These are phyloP conservation scores for Zoanthus gigantus DNA, from an alignment of 92 coral and sea anemone genomes.

Conservation along the genomic window DNA sequence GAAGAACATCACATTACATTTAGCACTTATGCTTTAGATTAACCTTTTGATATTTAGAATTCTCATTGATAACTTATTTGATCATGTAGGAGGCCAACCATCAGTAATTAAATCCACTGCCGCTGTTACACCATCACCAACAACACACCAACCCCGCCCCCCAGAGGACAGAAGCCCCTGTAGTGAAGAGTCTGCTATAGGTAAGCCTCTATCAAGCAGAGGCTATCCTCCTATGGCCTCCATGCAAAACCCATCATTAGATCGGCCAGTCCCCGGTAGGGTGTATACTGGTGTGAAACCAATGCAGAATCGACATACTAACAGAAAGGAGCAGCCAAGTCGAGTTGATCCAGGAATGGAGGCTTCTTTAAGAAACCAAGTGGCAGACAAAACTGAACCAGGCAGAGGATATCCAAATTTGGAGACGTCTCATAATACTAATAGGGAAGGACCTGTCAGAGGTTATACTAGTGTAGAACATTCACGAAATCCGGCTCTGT, in stretches of 20 bases:
- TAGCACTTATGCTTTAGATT: too few relatives aligned
- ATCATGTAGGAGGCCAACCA: conserved; percentile 29
- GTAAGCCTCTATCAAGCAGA: background rate
- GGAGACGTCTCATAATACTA: background rate
- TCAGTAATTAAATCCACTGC: conserved; percentile 44
- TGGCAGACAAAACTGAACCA: background rate
- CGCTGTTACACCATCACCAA: conserved; percentile 45
- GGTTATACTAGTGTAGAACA: conserved; percentile 48
- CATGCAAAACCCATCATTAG: conserved; percentile 58
- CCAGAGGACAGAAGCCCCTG: conserved; percentile 36
- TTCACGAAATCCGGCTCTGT: conserved; percentile 59
- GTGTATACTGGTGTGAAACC: background rate
- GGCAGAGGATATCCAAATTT: conserved; percentile 23
- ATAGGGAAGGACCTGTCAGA: conserved; percentile 14
- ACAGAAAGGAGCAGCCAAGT: background rate
- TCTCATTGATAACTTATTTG: background rate
- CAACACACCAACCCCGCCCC: conserved; percentile 36
- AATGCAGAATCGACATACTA: background rate
- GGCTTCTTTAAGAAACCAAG: conserved; percentile 2
- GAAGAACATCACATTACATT: too few relatives aligned
- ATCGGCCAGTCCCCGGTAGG: conserved; percentile 58
- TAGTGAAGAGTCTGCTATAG: conserved; percentile 25
- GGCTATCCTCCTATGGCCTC: conserved; percentile 9
- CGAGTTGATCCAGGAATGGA: background rate
- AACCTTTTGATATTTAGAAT: background rate